These are phyloP conservation scores for Acanthosepion lycidas DNA, from an alignment of 2,888 invertebrate genomes.

Conservation along the genomic window DNA sequence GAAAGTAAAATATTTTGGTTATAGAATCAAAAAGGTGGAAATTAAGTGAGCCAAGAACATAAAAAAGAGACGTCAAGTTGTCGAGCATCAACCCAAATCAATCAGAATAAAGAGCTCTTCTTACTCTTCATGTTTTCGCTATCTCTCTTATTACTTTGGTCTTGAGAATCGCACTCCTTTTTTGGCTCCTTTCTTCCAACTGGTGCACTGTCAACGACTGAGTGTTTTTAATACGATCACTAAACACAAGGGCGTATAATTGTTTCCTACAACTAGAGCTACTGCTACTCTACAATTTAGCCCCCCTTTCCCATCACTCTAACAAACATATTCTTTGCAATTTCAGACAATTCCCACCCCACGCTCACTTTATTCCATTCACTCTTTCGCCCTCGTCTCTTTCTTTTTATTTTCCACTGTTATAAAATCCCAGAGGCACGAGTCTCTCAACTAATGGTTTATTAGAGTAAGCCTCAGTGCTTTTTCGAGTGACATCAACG, in stretches of 20 bases:
- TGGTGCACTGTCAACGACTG: background rate
- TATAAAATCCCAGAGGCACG: background rate
- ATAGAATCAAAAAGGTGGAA: background rate
- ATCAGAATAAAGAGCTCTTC: background rate
- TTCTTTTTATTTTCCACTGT: background rate
- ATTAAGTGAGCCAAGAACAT: background rate
- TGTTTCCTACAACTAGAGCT: background rate
- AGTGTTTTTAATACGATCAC: background rate
- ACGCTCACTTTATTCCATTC: background rate
- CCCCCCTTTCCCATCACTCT: background rate
- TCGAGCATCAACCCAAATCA: background rate
- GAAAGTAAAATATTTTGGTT: background rate
- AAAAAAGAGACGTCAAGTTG: background rate
- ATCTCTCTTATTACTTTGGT: background rate
- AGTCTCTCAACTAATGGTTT: slow-evolving; percentile 12
- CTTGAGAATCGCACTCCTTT: background rate
- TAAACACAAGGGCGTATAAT: slow-evolving; percentile 9
- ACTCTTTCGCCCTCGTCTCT: background rate
- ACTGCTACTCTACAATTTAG: background rate
- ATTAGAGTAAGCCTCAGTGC: background rate
- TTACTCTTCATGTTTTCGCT: background rate
- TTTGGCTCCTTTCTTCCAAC: background rate
- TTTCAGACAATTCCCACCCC: background rate
- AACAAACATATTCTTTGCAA: background rate
- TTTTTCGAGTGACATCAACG: slow-evolving; percentile 12